phyloP scores from a whole-genome alignment of 2,113 vertebrate species.

The Caretta caretta region DNA sequence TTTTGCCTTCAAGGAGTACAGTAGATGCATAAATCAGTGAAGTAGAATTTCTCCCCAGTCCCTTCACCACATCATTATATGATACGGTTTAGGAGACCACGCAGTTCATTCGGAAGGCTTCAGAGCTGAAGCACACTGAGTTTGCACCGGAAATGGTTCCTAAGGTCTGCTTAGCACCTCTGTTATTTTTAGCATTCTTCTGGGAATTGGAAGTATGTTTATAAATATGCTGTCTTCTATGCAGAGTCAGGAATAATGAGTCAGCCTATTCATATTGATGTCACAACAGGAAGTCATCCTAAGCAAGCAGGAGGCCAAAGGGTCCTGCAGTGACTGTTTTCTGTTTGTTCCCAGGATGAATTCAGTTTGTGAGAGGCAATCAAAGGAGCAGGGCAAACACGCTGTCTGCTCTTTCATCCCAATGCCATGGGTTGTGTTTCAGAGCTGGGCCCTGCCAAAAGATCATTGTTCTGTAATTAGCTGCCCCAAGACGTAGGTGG shows the following conservation, averaged over 20 bases:
- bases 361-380: constrained; percentile 1
- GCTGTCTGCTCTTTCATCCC: not conserved
- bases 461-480: constrained; percentile 23
- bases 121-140: not conserved
- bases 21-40: not conserved
- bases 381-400: not conserved
- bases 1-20: not conserved
- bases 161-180: constrained; percentile 8
- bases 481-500: not conserved
- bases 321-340: not conserved
- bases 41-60: not conserved
- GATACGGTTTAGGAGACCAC: not conserved
- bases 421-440: constrained; percentile 1
- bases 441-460: not conserved
- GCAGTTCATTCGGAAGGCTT: not conserved
- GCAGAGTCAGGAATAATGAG: constrained; percentile 18
- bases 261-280: constrained; percentile 27
- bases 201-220: constrained; percentile 38
- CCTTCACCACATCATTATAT: not conserved
- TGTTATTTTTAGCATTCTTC: constrained; percentile 36
- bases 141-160: not conserved
- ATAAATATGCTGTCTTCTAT: constrained; percentile 16
- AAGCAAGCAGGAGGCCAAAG: not conserved
- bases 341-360: constrained; percentile 21
- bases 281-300: not conserved